Conservation (phyloP, 1,140 invertebrate species). For the Gonioctena quinquepunctata region DNA sequence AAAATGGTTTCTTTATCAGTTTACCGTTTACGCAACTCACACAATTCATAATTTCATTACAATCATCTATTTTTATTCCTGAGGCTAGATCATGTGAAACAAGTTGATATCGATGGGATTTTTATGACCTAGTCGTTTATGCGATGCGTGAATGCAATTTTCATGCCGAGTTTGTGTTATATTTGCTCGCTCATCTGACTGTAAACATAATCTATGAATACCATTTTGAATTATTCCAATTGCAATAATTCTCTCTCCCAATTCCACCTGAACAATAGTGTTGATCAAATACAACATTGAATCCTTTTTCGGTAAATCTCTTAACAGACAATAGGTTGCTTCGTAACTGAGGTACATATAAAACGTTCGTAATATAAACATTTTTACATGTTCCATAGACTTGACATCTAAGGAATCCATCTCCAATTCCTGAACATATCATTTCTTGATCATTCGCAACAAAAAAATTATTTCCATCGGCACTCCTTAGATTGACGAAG, state of each 20-base stretch:
- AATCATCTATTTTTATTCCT: neutral
- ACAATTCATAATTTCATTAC: neutral
- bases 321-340: neutral
- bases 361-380: no score
- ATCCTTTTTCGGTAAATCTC: neutral
- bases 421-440: neutral
- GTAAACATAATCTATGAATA: neutral
- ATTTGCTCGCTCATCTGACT: neutral
- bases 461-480: no score
- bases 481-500: neutral
- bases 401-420: neutral
- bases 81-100: no score
- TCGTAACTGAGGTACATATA: no score
- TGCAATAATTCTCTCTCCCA: neutral
- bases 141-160: neutral
- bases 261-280: neutral
- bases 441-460: neutral
- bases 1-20: neutral
- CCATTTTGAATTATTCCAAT: neutral
- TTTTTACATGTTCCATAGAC: no score
- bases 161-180: neutral
- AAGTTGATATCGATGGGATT: no score
- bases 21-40: neutral
- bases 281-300: neutral
- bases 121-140: neutral